Evolutionary conservation across 2,113 vertebrate species (phyloP).

Genomic region (Neolamprologus tretocephalus): DNA sequence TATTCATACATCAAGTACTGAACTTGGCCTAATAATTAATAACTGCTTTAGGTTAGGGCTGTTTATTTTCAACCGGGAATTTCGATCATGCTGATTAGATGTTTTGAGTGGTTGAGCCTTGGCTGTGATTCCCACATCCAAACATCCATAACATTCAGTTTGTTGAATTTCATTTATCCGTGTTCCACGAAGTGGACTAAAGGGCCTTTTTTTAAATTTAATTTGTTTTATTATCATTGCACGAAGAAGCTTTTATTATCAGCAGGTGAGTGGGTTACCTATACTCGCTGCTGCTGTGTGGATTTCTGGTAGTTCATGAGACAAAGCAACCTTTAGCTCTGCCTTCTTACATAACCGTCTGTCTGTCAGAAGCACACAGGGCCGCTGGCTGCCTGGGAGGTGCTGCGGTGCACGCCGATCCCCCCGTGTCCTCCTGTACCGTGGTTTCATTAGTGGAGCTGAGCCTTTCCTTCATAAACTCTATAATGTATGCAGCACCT

Average conservation of each 20-base stretch:
- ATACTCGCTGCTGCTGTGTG: slow-evolving; percentile 4
- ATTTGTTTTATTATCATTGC: slow-evolving; percentile 32
- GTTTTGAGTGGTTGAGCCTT: neutral
- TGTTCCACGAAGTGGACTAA: neutral
- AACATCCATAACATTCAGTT: slow-evolving; percentile 1
- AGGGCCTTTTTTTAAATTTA: neutral
- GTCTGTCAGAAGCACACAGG: slow-evolving; percentile 35
- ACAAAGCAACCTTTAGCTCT: slow-evolving; percentile 55
- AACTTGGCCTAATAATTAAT: slow-evolving; percentile 56
- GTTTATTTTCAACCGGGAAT: slow-evolving; percentile 36
- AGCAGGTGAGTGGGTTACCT: slow-evolving; percentile 34
- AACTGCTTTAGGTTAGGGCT: slow-evolving; percentile 40
- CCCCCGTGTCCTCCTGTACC: neutral
- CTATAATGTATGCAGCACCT: neutral
- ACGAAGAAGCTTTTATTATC: slow-evolving; percentile 36
- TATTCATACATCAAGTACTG: slow-evolving; percentile 52
- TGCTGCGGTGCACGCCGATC: slow-evolving; percentile 9
- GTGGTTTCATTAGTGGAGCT: slow-evolving; percentile 10
- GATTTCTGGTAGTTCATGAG: slow-evolving; percentile 49
- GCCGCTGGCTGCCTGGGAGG: slow-evolving; percentile 14
- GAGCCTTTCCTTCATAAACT: neutral
- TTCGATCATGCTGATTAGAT: slow-evolving; percentile 22
- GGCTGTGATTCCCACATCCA: neutral
- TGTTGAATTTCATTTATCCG: neutral
- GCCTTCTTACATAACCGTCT: slow-evolving; percentile 54